Conservation (phyloP, 2,888 invertebrate genomes). For the Lottia gigantea region DNA sequence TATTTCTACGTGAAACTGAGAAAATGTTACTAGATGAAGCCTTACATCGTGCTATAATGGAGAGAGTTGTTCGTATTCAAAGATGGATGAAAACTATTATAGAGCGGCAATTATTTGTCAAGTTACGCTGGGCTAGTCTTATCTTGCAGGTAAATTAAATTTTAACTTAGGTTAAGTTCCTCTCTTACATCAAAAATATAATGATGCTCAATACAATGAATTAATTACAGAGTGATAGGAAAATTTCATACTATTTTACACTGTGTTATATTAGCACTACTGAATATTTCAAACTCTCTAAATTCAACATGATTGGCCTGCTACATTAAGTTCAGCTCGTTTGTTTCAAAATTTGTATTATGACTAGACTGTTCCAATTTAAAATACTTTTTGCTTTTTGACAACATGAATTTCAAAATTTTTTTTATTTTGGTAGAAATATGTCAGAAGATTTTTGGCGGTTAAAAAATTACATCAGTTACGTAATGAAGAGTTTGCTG, state of each 20-base stretch:
- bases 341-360: too few relatives aligned
- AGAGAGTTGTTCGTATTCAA: constrained; percentile 90
- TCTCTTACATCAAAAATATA: too few relatives aligned
- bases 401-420: neutral
- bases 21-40: constrained; percentile 91
- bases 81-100: constrained; percentile 88
- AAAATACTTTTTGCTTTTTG: too few relatives aligned
- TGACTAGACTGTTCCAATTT: too few relatives aligned
- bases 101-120: constrained; percentile 81
- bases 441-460: constrained; percentile 33
- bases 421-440: constrained; percentile 28
- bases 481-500: constrained; percentile 65
- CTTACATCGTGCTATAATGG: constrained; percentile 93
- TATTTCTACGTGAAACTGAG: constrained; percentile 93
- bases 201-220: too few relatives aligned
- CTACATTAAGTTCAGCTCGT: too few relatives aligned
- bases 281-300: too few relatives aligned
- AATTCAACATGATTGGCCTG: too few relatives aligned
- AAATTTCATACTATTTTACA: too few relatives aligned
- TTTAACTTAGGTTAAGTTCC: too few relatives aligned
- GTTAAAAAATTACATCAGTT: constrained; percentile 54
- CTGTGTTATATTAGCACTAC: too few relatives aligned
- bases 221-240: too few relatives aligned
- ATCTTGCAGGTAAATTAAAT: constrained; percentile 75
- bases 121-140: constrained; percentile 79